Evolutionary conservation across 2,797 vertebrate species (phyloP).

Genomic region (Loris lydekkerianus): DNA sequence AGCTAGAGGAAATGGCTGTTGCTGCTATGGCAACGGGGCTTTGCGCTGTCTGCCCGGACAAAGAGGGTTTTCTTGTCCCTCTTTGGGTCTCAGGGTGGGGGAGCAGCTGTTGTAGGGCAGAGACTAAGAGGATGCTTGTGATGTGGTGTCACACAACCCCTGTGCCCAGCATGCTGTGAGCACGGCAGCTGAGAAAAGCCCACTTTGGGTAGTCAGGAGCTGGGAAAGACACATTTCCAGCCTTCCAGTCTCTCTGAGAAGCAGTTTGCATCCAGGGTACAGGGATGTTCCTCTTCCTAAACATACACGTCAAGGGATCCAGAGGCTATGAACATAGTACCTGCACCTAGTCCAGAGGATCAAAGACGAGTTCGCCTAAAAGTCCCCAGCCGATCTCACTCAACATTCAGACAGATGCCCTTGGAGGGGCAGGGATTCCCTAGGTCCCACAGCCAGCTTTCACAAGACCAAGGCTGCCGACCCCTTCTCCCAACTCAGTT

Average conservation of each 20-base stretch:
- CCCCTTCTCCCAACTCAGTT: background rate
- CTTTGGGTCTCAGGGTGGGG: constrained; percentile 80
- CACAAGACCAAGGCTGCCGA: background rate
- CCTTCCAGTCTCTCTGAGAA: background rate
- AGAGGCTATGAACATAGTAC: background rate
- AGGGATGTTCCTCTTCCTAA: background rate
- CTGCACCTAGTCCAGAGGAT: background rate
- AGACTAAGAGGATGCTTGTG: constrained; percentile 62
- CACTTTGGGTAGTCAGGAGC: background rate
- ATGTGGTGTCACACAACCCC: constrained; percentile 59
- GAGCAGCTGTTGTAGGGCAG: constrained; percentile 51
- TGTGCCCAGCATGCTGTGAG: constrained; percentile 41
- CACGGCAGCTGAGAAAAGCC: background rate
- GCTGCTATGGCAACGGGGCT: constrained; percentile 91
- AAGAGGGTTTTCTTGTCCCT: constrained; percentile 88
- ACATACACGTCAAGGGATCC: background rate
- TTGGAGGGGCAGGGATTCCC: background rate
- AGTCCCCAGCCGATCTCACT: background rate
- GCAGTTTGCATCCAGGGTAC: background rate
- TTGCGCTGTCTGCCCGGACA: constrained; percentile 87
- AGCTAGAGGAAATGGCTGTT: constrained; percentile 87
- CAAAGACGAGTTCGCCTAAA: background rate
- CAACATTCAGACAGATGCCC: background rate
- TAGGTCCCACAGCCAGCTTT: background rate
- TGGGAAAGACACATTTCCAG: background rate